Evolutionary conservation across 92 coral and sea anemone species (phyloP), one percentile per base, ranked within the genome.

Genomic region (Zoanthus sansibaricus): DNA sequence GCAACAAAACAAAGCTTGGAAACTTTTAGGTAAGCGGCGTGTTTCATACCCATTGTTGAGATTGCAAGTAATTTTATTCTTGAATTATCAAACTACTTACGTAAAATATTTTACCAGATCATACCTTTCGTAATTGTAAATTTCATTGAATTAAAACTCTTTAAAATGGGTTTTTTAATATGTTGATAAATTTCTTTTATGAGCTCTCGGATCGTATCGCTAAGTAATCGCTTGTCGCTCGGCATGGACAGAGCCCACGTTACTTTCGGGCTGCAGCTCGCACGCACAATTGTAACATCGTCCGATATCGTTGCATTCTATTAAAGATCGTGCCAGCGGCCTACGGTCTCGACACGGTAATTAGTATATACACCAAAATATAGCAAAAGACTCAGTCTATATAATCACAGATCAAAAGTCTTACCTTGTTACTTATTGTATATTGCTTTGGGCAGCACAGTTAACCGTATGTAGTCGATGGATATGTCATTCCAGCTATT

Each of bases 1-100:
- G 74, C 95, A 97, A 76, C 89, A 75, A 71, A 78, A 80, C 10
- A 92, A 94, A 49, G 98, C 95, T 18, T 97, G 99, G 99, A 87
- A 89, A 77, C 74, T 89, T 3, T 46, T 90, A 15, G 96, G 99
- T 97, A 93, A 49, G 96, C 74, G 47, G 55, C 69, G 69, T 85
- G 51, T 42, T 56, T 69, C 73, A 69, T 5, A 20, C 61, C 56
- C 7, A 13, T 42, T 49, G 58, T 46, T 62, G 54, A 67, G 44
- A 55, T 54, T 74, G 71, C 58, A 77, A 54, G 45, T 13, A 11
- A 47, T 74, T 58, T 48, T 66, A 77, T 37, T 59, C 71, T 49
- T 68, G 59, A 49, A 78, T 80, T 15, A 46, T 80, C 47, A 11
- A 30, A 80, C 11, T 80, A 32, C 33, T 18, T 17, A n/a, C n/a